Evolutionary conservation across 2,888 invertebrate genomes (phyloP).

Genomic region (Torymus auratus): DNA sequence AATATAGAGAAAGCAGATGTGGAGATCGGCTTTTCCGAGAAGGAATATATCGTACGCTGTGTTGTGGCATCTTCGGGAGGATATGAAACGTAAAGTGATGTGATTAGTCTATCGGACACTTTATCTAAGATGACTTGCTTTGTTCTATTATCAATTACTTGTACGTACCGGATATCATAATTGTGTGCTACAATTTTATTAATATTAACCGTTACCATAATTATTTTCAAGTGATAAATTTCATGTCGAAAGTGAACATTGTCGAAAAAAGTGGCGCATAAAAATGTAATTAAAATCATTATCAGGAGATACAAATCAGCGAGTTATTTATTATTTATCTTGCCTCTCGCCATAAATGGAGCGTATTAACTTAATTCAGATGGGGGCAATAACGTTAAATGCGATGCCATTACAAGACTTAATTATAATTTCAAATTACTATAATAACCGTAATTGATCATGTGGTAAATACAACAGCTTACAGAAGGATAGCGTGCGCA

Average conservation of each 20-base stretch:
- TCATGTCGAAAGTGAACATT: too few species aligned
- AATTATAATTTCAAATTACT: constrained; percentile 37
- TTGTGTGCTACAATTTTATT: too few species aligned
- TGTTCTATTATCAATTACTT: not conserved
- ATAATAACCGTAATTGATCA: constrained; percentile 35
- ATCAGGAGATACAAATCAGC: too few species aligned
- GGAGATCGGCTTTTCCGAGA: not conserved
- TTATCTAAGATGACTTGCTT: constrained; percentile 22
- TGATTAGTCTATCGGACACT: constrained; percentile 33
- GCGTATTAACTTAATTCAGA: constrained; percentile 6
- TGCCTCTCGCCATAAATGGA: too few species aligned
- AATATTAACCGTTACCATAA: not conserved
- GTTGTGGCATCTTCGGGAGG: not conserved
- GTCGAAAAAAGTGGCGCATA: too few species aligned
- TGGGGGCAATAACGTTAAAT: not conserved
- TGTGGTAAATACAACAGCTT: constrained; percentile 20
- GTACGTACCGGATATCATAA: not conserved
- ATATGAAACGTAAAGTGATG: constrained; percentile 15
- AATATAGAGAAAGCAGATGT: not conserved
- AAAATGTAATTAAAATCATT: too few species aligned
- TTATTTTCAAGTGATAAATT: too few species aligned
- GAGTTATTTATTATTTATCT: too few species aligned
- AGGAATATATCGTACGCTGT: not conserved
- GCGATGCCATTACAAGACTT: constrained; percentile 21
- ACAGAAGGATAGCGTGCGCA: not conserved